These are phyloP conservation scores for Hydractinia symbiolongicarpus DNA, from an alignment of 30 jellyfish, hydroid and myxozoan species.

Conservation along the genomic window DNA sequence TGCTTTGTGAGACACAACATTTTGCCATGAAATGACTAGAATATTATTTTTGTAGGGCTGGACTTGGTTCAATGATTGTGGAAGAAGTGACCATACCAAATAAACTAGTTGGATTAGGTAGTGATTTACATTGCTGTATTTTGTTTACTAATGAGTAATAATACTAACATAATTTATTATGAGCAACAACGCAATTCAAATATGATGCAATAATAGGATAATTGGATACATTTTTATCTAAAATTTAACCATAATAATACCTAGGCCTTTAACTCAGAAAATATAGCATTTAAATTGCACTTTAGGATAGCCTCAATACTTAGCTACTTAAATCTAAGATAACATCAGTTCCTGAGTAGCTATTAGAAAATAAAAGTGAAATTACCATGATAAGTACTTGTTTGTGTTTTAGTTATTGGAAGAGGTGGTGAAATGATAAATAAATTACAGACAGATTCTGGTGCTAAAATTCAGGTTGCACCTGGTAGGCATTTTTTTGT, in stretches of 20 bases:
- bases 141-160: background rate
- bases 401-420: conserved; percentile 58
- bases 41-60: conserved; percentile 52
- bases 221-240: no score
- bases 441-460: conserved; percentile 83
- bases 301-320: no score
- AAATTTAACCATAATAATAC: no score
- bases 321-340: no score
- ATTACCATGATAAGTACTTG: background rate
- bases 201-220: no score
- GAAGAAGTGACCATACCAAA: conserved; percentile 83
- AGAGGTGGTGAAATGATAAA: conserved; percentile 97
- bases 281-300: no score
- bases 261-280: no score
- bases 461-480: conserved; percentile 94
- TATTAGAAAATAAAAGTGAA: no score
- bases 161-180: no score
- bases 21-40: background rate
- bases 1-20: background rate
- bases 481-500: conserved; percentile 48
- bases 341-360: no score
- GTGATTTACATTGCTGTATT: background rate
- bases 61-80: conserved; percentile 90
- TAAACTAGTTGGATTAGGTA: conserved; percentile 90
- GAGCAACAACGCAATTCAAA: no score